phyloP scores from a whole-genome alignment of 2,888 invertebrate genomes.

The Lithophane socia region DNA sequence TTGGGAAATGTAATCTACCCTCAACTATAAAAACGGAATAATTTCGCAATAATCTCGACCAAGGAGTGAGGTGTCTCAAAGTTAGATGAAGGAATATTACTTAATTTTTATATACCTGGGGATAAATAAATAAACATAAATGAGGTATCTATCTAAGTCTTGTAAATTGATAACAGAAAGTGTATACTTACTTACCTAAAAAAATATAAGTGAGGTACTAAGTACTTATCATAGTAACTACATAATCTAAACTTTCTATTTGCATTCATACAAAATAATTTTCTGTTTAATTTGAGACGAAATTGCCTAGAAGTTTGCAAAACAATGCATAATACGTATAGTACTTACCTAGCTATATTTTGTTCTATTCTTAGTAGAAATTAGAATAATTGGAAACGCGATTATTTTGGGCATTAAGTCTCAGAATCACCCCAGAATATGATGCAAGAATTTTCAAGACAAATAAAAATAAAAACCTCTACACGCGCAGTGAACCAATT shows the following conservation, averaged over 20 bases:
- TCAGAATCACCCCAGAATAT: background rate
- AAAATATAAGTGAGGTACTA: background rate
- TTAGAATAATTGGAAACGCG: background rate
- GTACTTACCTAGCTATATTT: background rate
- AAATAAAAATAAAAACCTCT: constrained; percentile 50
- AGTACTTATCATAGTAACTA: background rate
- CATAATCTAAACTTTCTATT: constrained; percentile 1
- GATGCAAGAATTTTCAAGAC: constrained; percentile 3
- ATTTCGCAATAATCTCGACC: background rate
- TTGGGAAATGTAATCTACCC: constrained; percentile 23
- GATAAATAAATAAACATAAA: background rate
- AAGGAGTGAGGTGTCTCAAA: constrained; percentile 6
- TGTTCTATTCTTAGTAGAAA: background rate
- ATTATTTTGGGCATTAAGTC: background rate
- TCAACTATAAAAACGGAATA: constrained; percentile 2
- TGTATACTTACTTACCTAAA: background rate
- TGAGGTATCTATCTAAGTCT: background rate
- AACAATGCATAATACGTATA: background rate
- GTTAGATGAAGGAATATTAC: background rate
- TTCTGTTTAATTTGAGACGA: background rate
- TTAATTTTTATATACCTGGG: background rate
- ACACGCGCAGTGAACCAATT: constrained; percentile 36
- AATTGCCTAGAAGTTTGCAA: background rate
- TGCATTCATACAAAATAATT: background rate
- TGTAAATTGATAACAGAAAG: background rate